Percentiles rank a stretch among this genome's conserved stretches.
Evolutionary conservation across 2,113 vertebrate genomes (phyloP).

Genomic region (Nothobranchius kuhntae): DNA sequence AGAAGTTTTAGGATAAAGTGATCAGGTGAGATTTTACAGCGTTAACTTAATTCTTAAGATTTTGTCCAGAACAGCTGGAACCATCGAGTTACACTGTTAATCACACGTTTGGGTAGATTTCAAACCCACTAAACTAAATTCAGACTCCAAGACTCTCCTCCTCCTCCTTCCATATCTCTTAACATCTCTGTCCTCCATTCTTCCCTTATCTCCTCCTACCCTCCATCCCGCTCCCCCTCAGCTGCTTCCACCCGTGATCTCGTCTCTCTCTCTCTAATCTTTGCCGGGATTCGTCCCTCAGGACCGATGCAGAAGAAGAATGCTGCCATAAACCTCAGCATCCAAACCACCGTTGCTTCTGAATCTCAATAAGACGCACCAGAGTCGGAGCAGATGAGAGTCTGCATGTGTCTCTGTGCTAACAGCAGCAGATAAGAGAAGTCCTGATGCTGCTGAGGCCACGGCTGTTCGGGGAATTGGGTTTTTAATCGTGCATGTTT

Average conservation of each 20-base stretch:
- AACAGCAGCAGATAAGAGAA: slow-evolving; percentile 41
- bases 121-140: too few species aligned
- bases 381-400: slow-evolving; percentile 28
- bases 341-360: slow-evolving; percentile 62
- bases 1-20: too few species aligned
- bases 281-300: slow-evolving; percentile 47
- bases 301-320: slow-evolving; percentile 53
- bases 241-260: slow-evolving; percentile 43
- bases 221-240: slow-evolving; percentile 27
- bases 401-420: background rate
- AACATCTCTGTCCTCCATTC: slow-evolving; percentile 7
- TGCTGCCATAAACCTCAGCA: slow-evolving; percentile 67
- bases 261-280: slow-evolving; percentile 63
- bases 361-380: slow-evolving; percentile 71
- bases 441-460: slow-evolving; percentile 47
- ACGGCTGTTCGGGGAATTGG: slow-evolving; percentile 39
- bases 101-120: too few species aligned
- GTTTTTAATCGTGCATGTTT: slow-evolving; percentile 57
- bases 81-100: too few species aligned
- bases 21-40: too few species aligned
- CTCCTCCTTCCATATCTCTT: slow-evolving; percentile 11
- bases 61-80: too few species aligned
- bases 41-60: too few species aligned
- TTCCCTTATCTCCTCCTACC: slow-evolving; percentile 34
- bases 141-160: background rate